These are phyloP conservation scores for Pygocentrus nattereri DNA, from an alignment of 2,797 vertebrate genomes.

Conservation along the genomic window DNA sequence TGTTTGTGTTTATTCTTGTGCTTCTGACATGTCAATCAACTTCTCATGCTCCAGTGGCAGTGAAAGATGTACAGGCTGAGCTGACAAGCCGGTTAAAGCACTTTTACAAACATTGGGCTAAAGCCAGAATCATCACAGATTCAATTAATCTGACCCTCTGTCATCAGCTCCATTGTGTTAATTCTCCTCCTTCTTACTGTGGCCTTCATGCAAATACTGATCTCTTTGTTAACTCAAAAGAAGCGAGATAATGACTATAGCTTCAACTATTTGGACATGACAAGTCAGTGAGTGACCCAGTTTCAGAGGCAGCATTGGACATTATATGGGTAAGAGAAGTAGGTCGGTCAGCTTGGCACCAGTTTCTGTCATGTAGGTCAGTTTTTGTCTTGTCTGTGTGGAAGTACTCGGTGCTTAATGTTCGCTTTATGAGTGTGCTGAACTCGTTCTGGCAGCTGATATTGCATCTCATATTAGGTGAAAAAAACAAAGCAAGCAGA, in stretches of 20 bases:
- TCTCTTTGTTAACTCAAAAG: constrained; percentile 12
- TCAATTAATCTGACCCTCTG: not conserved
- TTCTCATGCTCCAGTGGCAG: constrained; percentile 5
- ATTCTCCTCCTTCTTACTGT: not conserved
- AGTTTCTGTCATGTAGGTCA: not conserved
- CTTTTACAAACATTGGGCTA: constrained; percentile 10
- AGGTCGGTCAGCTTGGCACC: constrained; percentile 10
- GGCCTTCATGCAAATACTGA: not conserved
- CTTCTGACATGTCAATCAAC: constrained; percentile 68
- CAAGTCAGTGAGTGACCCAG: constrained; percentile 1
- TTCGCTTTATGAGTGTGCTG: not conserved
- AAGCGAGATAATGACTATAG: not conserved
- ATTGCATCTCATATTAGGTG: too few relatives aligned
- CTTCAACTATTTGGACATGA: constrained; percentile 20
- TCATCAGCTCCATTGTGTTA: constrained; percentile 11
- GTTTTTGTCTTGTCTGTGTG: not conserved
- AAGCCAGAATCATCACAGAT: constrained; percentile 27
- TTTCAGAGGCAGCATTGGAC: not conserved
- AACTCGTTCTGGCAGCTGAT: too few relatives aligned
- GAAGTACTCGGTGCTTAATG: not conserved
- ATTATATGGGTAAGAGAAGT: not conserved
- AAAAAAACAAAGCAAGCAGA: too few relatives aligned
- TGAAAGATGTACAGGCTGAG: constrained; percentile 58
- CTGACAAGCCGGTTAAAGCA: constrained; percentile 3
- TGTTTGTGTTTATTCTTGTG: constrained; percentile 64